A percentile compares a stretch with the other conserved stretches of the same genome.
These are phyloP conservation scores for Hirtodrosophila duncani DNA, from an alignment of 2,888 invertebrate species.

Conservation along the genomic window DNA sequence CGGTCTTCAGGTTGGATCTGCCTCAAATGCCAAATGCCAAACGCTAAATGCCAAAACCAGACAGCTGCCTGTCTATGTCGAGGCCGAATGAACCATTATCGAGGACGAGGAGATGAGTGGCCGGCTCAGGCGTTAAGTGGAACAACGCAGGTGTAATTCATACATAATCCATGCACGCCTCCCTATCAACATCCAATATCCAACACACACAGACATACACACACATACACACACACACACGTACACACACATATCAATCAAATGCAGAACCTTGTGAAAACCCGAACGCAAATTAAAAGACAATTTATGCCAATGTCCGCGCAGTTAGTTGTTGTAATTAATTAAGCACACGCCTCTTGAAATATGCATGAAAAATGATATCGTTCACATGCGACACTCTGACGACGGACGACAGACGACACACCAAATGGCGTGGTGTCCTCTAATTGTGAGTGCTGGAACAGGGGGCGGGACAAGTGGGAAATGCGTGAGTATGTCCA, in stretches of 20 bases:
- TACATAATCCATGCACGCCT: no score
- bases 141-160: no score
- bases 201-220: no score
- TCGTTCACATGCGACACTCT: conserved; percentile 11
- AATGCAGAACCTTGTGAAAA: conserved; percentile 19
- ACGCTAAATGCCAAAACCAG: conserved; percentile 11
- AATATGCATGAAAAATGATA: conserved; percentile 39
- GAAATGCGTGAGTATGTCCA: conserved; percentile 35
- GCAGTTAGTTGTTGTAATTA: conserved; percentile 41
- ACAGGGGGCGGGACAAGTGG: background rate
- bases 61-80: background rate
- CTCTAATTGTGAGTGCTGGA: conserved; percentile 13
- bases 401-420: no score
- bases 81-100: background rate
- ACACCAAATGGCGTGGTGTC: background rate
- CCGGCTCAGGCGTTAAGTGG: conserved; percentile 6
- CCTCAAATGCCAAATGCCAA: conserved; percentile 29
- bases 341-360: conserved; percentile 34
- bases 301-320: conserved; percentile 43
- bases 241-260: conserved; percentile 27
- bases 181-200: no score
- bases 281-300: conserved; percentile 42
- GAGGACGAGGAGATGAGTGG: background rate
- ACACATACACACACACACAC: background rate
- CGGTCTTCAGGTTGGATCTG: conserved; percentile 10